Conservation (phyloP, 2,113 vertebrate genomes). For the Amblyopsis rosae region DNA sequence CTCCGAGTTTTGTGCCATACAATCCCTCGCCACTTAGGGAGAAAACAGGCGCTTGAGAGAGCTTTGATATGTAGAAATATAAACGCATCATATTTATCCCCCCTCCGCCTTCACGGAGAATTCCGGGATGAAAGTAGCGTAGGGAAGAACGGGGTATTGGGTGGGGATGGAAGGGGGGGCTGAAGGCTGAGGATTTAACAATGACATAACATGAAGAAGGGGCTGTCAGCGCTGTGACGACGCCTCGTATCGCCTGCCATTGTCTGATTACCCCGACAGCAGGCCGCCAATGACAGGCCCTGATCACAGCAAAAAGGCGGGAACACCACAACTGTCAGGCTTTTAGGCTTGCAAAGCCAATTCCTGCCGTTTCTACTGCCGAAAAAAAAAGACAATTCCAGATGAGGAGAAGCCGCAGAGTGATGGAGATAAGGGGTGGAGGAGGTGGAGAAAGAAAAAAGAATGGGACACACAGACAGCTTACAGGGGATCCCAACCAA, state of each 20-base stretch:
- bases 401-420: slow-evolving; percentile 50
- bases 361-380: slow-evolving; percentile 84
- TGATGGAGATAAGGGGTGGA: slow-evolving; percentile 18
- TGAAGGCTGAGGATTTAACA: slow-evolving; percentile 83
- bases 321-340: slow-evolving; percentile 92
- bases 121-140: slow-evolving; percentile 58
- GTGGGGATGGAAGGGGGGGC: slow-evolving; percentile 17
- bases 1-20: slow-evolving; percentile 57
- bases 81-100: slow-evolving; percentile 73
- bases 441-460: slow-evolving; percentile 22
- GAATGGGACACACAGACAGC: slow-evolving; percentile 89
- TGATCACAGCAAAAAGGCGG: slow-evolving; percentile 94
- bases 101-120: slow-evolving; percentile 31
- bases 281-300: slow-evolving; percentile 84
- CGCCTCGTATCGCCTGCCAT: slow-evolving; percentile 86
- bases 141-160: slow-evolving; percentile 7
- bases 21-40: slow-evolving; percentile 64
- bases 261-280: slow-evolving; percentile 85
- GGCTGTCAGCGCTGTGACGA: slow-evolving; percentile 86
- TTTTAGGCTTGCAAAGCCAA: slow-evolving; percentile 86
- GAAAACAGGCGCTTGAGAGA: slow-evolving; percentile 67
- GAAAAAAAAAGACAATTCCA: slow-evolving; percentile 83
- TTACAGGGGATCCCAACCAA: slow-evolving; percentile 96
- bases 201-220: slow-evolving; percentile 82
- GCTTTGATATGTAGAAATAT: slow-evolving; percentile 76